These are phyloP conservation scores for Barbus barbus DNA, from an alignment of 2,113 vertebrate genomes.

Conservation along the genomic window DNA sequence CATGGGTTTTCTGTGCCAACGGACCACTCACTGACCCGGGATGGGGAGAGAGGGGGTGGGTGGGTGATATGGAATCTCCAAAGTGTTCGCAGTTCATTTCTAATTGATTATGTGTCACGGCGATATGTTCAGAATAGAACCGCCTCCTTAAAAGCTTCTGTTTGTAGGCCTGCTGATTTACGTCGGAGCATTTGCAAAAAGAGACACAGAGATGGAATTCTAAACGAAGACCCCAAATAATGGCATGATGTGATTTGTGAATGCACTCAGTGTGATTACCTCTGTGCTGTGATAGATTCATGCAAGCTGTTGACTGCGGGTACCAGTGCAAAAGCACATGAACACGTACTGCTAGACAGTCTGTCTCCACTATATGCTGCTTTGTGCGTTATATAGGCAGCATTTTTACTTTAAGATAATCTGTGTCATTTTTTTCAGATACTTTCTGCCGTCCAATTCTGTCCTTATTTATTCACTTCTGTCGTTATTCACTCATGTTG, in stretches of 20 bases:
- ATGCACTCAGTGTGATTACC: constrained; percentile 41
- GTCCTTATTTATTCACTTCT: not conserved
- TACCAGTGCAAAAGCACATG: constrained; percentile 5
- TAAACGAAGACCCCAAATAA: constrained; percentile 28
- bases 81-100: constrained; percentile 27
- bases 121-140: constrained; percentile 11
- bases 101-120: constrained; percentile 39
- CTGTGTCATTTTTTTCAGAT: not conserved
- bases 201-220: constrained; percentile 13
- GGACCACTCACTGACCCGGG: constrained; percentile 35
- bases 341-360: constrained; percentile 12
- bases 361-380: constrained; percentile 18
- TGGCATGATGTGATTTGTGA: constrained; percentile 48
- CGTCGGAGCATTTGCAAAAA: constrained; percentile 13
- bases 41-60: not conserved
- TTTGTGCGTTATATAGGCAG: not conserved
- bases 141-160: constrained; percentile 46
- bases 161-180: constrained; percentile 33
- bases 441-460: not conserved
- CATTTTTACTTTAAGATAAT: not conserved
- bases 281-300: constrained; percentile 22
- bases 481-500: not conserved
- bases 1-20: constrained; percentile 31
- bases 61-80: constrained; percentile 8
- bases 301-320: constrained; percentile 12